Percentiles rank a stretch among this genome's conserved stretches.
Conservation (phyloP, 2,797 vertebrate genomes). For the Pseudochirops cupreus region DNA sequence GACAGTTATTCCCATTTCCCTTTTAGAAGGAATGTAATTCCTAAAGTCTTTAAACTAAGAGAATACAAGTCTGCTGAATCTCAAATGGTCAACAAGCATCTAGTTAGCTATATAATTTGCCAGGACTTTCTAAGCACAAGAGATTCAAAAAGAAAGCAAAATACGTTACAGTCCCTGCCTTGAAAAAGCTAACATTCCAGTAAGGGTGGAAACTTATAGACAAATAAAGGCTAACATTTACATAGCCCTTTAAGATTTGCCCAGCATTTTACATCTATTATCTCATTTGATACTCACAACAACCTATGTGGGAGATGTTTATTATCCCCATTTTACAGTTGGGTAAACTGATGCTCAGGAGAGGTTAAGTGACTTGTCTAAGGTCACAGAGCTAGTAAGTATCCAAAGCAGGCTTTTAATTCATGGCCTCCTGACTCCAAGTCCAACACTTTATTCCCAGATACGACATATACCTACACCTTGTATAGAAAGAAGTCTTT, state of each 20-base stretch:
- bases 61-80: neutral
- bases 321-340: neutral
- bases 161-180: neutral
- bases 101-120: neutral
- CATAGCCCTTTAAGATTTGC: neutral
- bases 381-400: neutral
- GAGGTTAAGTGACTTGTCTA: neutral
- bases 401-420: neutral
- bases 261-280: neutral
- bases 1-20: neutral
- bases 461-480: neutral
- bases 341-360: neutral
- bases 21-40: slow-evolving; percentile 45
- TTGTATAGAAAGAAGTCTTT: neutral
- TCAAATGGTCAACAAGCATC: neutral
- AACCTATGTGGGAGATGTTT: neutral
- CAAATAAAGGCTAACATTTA: neutral
- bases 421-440: neutral
- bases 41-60: neutral
- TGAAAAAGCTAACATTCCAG: neutral
- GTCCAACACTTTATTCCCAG: neutral
- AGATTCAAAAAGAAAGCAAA: neutral
- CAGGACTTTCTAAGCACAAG: neutral
- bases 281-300: neutral
- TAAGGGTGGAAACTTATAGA: neutral